Base-by-base conservation (phyloP, 2,797 vertebrate genomes). In the Pseudopleuronectes americanus region DNA sequence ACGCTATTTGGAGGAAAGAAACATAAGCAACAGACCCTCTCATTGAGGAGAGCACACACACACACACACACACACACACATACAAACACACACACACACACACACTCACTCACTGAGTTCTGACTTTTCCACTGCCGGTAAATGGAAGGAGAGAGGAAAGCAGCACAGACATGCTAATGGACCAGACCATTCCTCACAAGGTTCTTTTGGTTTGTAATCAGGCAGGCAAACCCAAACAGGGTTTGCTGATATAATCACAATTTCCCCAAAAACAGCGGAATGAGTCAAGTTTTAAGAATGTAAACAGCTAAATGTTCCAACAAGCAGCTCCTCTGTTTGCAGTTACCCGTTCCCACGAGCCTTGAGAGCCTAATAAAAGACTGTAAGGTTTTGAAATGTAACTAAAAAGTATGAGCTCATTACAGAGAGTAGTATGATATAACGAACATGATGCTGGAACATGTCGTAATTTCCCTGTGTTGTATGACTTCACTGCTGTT, bases 121-220 rank as follows among this genome's bases (percentile, higher is more conserved):
- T 8, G 17, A 69, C 57, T 80, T 89, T 86, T 90, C 87, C 88
- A 67, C 55, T 54, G 61, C 57, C 53, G 54, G 3, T 53, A 48
- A 68, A 38, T 67, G 81, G 76, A 77, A 73, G 80, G 77, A 76
- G 72, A 76, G 48, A 48, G 70, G 64, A 74, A 63, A 71, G 70
- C 80, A 79, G 74, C 47, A 56, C 55, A 21, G 74, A 31, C 43
- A 66, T 68, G 12, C 82, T 76, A 82, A 88, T 89, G 84, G 60
- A 81, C 55, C 67, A 38, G 16, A 53, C 33, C 74, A 71, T 80
- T 49, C 63, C 38, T 64, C 49, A 56, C 57, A 62, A 41, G 47
- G 71, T 58, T 41, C 56, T 76, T 36, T 26, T 64, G 16, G 53
- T 73, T 74, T 75, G 69, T 60, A 74, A 87, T 89, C 80, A 83